Percentiles rank a stretch among this genome's conserved stretches.
Evolutionary conservation across 2,888 invertebrate genomes (phyloP).

Genomic region (Meta bourneti): DNA sequence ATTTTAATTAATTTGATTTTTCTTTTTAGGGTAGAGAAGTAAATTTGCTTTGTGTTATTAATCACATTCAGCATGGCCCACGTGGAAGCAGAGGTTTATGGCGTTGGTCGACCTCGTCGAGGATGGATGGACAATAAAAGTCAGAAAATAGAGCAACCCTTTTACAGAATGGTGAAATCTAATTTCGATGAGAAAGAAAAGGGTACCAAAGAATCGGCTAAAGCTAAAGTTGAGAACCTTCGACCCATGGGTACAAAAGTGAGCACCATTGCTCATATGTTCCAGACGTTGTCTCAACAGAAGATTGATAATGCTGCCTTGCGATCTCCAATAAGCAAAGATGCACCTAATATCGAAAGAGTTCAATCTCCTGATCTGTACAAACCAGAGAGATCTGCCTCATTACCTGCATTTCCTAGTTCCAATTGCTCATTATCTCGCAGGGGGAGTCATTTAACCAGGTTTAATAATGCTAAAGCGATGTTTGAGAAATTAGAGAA

Average conservation of each 20-base stretch:
- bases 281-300: conserved; percentile 77
- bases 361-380: conserved; percentile 62
- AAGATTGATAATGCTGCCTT: conserved; percentile 60
- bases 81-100: conserved; percentile 78
- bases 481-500: conserved; percentile 92
- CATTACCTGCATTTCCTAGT: conserved; percentile 60
- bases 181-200: conserved; percentile 69
- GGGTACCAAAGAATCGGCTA: conserved; percentile 10
- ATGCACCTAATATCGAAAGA: conserved; percentile 48
- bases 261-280: conserved; percentile 78
- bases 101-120: conserved; percentile 78
- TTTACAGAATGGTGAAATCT: conserved; percentile 64
- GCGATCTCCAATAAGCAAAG: conserved; percentile 69
- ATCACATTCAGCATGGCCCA: conserved; percentile 77
- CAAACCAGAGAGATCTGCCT: conserved; percentile 67
- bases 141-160: conserved; percentile 70
- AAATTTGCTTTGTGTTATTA: background rate
- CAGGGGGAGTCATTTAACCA: conserved; percentile 77
- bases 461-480: conserved; percentile 90
- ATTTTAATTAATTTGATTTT: too few species aligned
- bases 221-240: conserved; percentile 56
- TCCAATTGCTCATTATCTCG: conserved; percentile 76
- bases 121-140: conserved; percentile 78
- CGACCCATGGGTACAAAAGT: conserved; percentile 78
- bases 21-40: too few species aligned